phyloP scores from a whole-genome alignment of 1,140 invertebrate species.

The Coelopa frigida region DNA sequence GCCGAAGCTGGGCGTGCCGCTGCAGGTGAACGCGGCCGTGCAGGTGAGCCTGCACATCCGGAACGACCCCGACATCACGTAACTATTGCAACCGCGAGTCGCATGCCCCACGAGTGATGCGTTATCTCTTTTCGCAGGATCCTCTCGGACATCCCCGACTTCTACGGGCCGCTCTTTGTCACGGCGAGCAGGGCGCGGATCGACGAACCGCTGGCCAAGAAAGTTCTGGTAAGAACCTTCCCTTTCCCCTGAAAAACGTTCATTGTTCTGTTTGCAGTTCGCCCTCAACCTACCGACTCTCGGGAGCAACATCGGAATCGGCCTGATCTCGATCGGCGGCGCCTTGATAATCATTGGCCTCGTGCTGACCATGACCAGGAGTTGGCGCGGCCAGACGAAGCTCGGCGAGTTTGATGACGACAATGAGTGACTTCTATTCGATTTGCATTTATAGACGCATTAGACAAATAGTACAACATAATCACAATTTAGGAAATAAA shows the following conservation, averaged over 20 bases:
- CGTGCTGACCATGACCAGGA: conserved; percentile 22
- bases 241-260: background rate
- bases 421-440: too few species aligned
- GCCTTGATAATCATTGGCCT: conserved; percentile 21
- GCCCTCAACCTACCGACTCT: conserved; percentile 26
- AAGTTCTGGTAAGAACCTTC: conserved; percentile 21
- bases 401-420: too few species aligned
- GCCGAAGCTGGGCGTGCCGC: conserved; percentile 62
- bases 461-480: too few species aligned
- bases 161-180: conserved; percentile 38
- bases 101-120: too few species aligned
- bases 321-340: conserved; percentile 23
- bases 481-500: too few species aligned
- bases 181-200: conserved; percentile 27
- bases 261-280: conserved; percentile 9
- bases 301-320: conserved; percentile 27
- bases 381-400: too few species aligned
- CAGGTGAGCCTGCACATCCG: conserved; percentile 65
- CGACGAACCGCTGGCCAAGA: conserved; percentile 20
- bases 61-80: conserved; percentile 50
- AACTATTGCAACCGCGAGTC: too few species aligned
- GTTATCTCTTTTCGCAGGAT: conserved; percentile 18
- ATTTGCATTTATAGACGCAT: too few species aligned
- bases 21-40: conserved; percentile 58
- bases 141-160: conserved; percentile 23